Percentiles rank a stretch among this genome's conserved stretches.
These are phyloP conservation scores for Ellobius talpinus DNA, from an alignment of 2,113 vertebrate genomes.

Conservation along the genomic window DNA sequence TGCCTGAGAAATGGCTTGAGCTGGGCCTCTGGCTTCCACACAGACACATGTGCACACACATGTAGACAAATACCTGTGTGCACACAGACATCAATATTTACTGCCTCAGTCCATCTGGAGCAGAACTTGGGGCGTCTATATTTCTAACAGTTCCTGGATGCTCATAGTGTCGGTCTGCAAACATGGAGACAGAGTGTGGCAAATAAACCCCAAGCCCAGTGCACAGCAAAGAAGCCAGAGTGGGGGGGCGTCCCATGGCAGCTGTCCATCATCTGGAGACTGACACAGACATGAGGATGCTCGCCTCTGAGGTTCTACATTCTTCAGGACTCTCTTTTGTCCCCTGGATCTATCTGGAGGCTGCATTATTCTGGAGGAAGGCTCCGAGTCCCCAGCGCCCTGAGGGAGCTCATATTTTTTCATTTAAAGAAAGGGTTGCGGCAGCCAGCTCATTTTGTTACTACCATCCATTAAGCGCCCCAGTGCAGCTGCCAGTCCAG, in stretches of 20 bases:
- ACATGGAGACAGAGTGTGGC: too few species aligned
- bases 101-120: not conserved
- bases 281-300: accelerated
- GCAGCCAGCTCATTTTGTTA: constrained; percentile 5
- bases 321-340: not conserved
- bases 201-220: not conserved
- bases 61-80: not conserved
- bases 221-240: not conserved
- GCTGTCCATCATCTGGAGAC: not conserved
- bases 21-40: not conserved
- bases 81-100: not conserved
- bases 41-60: not conserved
- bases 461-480: constrained; percentile 24
- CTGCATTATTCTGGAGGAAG: not conserved
- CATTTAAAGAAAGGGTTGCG: not conserved
- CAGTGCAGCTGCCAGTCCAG: constrained; percentile 28
- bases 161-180: not conserved
- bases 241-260: accelerated
- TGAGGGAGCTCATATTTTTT: constrained; percentile 49
- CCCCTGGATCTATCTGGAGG: not conserved
- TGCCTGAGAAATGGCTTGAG: not conserved
- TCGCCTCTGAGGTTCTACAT: not conserved
- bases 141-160: not conserved
- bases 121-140: not conserved
- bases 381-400: constrained; percentile 26